Conservation (phyloP, 2,113 vertebrate species). For the Amblyornis subalaris region DNA sequence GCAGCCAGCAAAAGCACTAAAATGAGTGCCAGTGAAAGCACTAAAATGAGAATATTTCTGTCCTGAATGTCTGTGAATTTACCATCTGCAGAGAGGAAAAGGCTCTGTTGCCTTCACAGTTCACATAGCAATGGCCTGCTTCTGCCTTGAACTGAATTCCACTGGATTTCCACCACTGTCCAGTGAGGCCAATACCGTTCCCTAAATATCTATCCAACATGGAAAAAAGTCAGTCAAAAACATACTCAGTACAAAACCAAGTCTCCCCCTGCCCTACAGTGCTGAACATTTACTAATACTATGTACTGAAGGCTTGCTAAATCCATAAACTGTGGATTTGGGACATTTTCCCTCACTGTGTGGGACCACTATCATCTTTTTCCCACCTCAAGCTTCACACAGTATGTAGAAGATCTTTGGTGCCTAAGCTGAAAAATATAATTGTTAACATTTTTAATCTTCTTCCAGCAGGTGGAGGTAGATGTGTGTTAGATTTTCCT, state of each 20-base stretch:
- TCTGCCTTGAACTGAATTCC: constrained; percentile 30
- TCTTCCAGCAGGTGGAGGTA: constrained; percentile 66
- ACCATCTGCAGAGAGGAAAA: neutral
- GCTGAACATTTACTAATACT: neutral
- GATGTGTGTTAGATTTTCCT: constrained; percentile 41
- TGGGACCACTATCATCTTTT: neutral
- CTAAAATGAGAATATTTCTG: constrained; percentile 18
- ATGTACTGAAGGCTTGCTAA: neutral
- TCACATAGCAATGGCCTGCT: neutral
- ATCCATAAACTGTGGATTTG: neutral
- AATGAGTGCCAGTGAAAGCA: neutral
- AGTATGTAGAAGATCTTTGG: neutral
- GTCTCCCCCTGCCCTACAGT: neutral
- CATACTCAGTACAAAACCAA: neutral
- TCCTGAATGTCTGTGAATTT: neutral
- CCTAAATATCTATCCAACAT: neutral
- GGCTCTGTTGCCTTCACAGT: neutral
- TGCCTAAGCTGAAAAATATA: neutral
- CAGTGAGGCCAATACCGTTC: neutral
- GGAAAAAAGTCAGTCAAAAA: neutral
- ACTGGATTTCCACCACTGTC: neutral
- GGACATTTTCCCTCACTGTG: neutral
- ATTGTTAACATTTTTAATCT: constrained; percentile 26
- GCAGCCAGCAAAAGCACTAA: constrained; percentile 1
- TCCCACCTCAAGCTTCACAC: neutral